These are phyloP conservation scores for Phoeniculus purpureus DNA, from an alignment of 2,797 vertebrate species.

Conservation along the genomic window DNA sequence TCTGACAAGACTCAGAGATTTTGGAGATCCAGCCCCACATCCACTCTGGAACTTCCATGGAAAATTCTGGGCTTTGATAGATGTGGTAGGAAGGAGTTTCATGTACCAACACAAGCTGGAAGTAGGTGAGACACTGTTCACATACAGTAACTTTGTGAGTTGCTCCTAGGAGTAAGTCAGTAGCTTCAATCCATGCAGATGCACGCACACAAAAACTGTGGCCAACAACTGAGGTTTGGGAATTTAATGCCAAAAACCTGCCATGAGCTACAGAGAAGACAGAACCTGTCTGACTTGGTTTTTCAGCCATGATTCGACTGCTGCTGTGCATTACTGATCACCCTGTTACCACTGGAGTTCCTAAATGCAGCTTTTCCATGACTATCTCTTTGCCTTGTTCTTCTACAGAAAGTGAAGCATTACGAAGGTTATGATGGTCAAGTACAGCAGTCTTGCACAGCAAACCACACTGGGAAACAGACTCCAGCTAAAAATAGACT, in stretches of 20 bases:
- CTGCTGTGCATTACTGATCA: conserved; percentile 14
- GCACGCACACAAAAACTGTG: background rate
- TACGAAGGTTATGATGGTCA: background rate
- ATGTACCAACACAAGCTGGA: background rate
- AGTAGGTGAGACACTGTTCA: background rate
- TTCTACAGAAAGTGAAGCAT: background rate
- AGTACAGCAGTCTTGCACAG: background rate
- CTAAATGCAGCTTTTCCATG: background rate
- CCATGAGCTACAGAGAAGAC: background rate
- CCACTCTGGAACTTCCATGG: background rate
- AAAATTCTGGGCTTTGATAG: background rate
- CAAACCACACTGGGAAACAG: background rate
- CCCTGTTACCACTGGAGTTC: background rate
- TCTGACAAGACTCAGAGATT: background rate
- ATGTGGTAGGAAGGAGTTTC: background rate
- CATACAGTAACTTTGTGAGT: background rate
- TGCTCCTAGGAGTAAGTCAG: background rate
- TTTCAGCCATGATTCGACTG: background rate
- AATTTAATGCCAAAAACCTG: background rate
- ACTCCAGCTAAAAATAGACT: background rate
- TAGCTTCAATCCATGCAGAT: background rate
- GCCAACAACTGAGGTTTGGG: background rate
- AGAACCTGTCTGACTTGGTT: background rate
- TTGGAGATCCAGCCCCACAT: background rate
- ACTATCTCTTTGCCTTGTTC: background rate